These are phyloP conservation scores for Gobionotothen gibberifrons DNA, from an alignment of 2,797 vertebrate species.

Conservation along the genomic window DNA sequence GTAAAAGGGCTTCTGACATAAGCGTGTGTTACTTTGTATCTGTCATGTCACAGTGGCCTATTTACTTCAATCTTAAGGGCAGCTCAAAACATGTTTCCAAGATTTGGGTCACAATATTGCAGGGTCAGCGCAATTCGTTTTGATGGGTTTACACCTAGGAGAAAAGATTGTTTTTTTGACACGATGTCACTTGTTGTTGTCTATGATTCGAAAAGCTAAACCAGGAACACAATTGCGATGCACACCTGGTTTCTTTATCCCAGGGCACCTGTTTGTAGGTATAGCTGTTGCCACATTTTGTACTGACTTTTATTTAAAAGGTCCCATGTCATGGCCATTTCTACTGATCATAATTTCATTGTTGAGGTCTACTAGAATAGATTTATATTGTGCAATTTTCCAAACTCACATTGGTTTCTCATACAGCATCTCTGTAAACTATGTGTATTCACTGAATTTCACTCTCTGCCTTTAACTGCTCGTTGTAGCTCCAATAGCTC, in stretches of 20 bases:
- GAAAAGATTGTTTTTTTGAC: background rate
- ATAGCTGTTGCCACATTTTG: too few relatives aligned
- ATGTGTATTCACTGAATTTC: too few relatives aligned
- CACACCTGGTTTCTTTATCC: background rate
- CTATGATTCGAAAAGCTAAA: conserved; percentile 8
- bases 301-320: too few relatives aligned
- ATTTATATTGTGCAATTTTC: too few relatives aligned
- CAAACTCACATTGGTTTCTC: too few relatives aligned
- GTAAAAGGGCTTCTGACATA: conserved; percentile 40
- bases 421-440: too few relatives aligned
- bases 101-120: conserved; percentile 12
- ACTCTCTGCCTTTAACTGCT: too few relatives aligned
- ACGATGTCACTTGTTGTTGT: background rate
- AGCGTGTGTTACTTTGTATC: conserved; percentile 39
- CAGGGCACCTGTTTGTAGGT: background rate
- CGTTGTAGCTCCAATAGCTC: too few relatives aligned
- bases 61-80: background rate
- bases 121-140: conserved; percentile 2
- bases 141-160: background rate
- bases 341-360: too few relatives aligned
- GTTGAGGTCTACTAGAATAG: too few relatives aligned
- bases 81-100: conserved; percentile 3
- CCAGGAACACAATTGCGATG: background rate
- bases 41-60: conserved; percentile 25
- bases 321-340: too few relatives aligned